phyloP scores from a whole-genome alignment of 2,888 invertebrate genomes.

The Furcula furcula region DNA sequence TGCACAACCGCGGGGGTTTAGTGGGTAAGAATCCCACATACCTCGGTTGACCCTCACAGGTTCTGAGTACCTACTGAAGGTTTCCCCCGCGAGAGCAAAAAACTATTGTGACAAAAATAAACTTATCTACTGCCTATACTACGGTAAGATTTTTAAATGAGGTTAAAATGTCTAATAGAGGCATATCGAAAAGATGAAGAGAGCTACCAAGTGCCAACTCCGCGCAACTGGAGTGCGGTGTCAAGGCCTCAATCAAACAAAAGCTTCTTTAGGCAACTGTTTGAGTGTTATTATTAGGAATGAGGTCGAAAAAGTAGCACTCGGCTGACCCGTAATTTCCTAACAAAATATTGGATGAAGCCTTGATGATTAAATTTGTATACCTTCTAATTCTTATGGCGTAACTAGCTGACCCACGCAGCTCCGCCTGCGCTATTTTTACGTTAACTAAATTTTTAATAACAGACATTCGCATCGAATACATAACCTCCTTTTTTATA shows the following conservation, averaged over 20 bases:
- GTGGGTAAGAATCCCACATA: too few species aligned
- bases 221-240: constrained; percentile 23
- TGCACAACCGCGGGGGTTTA: too few species aligned
- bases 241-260: constrained; percentile 38
- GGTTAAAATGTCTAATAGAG: constrained; percentile 17
- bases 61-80: too few species aligned
- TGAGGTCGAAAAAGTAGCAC: constrained; percentile 33
- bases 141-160: constrained; percentile 9
- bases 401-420: too few species aligned
- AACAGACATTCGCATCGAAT: too few species aligned
- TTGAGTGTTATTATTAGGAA: constrained; percentile 36
- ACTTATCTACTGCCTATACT: neutral
- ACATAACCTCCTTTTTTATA: too few species aligned
- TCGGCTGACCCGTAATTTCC: constrained; percentile 22
- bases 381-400: too few species aligned
- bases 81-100: too few species aligned
- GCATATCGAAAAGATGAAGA: constrained; percentile 5
- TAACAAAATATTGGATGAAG: constrained; percentile 1
- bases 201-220: constrained; percentile 31
- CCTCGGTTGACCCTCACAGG: too few species aligned
- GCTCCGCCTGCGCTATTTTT: too few species aligned
- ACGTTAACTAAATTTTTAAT: too few species aligned
- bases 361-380: too few species aligned
- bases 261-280: constrained; percentile 36
- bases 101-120: neutral